Percentiles rank a stretch among this genome's conserved stretches.
Evolutionary conservation across 1,140 invertebrate genomes (phyloP).

Genomic region (Panagrolaimus sp.): DNA sequence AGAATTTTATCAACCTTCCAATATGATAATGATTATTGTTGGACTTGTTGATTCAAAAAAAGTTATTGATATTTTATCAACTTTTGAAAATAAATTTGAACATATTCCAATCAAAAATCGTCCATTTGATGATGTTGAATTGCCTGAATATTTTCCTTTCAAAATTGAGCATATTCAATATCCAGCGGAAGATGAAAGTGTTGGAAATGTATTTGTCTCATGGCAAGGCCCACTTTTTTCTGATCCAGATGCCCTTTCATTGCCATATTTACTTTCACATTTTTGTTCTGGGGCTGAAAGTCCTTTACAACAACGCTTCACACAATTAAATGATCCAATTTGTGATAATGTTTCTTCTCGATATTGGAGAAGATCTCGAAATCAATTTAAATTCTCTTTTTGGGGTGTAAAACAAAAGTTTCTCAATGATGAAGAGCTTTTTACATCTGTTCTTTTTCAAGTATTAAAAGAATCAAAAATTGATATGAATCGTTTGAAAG

Average conservation of each 20-base stretch:
- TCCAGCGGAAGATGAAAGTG: slow-evolving; percentile 32
- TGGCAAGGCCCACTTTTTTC: slow-evolving; percentile 8
- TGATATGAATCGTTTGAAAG: slow-evolving; percentile 72
- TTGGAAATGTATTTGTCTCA: slow-evolving; percentile 22
- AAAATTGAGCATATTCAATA: slow-evolving; percentile 69
- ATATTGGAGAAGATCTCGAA: slow-evolving; percentile 28
- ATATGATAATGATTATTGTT: slow-evolving; percentile 75
- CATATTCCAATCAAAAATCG: slow-evolving; percentile 64
- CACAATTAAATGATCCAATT: slow-evolving; percentile 74
- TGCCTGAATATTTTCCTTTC: slow-evolving; percentile 32
- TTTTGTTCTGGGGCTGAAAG: slow-evolving; percentile 76
- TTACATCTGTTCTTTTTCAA: slow-evolving; percentile 24
- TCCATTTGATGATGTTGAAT: slow-evolving; percentile 71
- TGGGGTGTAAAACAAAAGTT: slow-evolving; percentile 72
- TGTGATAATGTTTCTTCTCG: slow-evolving; percentile 69
- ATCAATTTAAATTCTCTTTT: slow-evolving; percentile 70
- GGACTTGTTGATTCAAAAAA: slow-evolving; percentile 73
- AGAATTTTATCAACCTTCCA: slow-evolving; percentile 82
- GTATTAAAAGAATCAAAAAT: slow-evolving; percentile 63
- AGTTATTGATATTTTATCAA: slow-evolving; percentile 67
- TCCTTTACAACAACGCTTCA: slow-evolving; percentile 75
- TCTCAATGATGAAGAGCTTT: slow-evolving; percentile 65
- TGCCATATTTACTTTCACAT: slow-evolving; percentile 73
- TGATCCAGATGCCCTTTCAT: slow-evolving; percentile 1
- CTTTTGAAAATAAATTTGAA: slow-evolving; percentile 13